Evolutionary conservation across 2,113 vertebrate genomes (phyloP).

Genomic region (Lathamus discolor): DNA sequence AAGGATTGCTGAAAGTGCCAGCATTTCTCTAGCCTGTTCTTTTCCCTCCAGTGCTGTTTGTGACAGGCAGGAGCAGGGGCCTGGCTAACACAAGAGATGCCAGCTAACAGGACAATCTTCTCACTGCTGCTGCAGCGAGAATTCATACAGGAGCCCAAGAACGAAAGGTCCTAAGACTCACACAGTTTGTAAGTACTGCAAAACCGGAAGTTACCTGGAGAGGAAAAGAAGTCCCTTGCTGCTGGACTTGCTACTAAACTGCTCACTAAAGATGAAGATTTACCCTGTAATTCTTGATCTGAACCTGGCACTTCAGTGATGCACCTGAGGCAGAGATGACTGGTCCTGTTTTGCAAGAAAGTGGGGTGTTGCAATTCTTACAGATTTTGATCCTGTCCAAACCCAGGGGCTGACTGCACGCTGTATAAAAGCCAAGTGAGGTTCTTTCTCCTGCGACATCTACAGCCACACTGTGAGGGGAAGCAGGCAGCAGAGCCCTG

Average conservation of each 20-base stretch:
- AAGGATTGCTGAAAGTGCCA: not conserved
- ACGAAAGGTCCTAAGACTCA: not conserved
- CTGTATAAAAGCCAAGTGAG: not conserved
- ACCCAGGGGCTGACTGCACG: not conserved
- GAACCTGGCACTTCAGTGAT: not conserved
- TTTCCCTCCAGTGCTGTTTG: not conserved
- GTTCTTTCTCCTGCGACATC: not conserved
- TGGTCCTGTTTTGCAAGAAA: not conserved
- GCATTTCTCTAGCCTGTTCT: not conserved
- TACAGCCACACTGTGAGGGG: not conserved
- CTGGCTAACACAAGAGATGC: not conserved
- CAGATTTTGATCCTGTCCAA: not conserved
- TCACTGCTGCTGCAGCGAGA: not conserved
- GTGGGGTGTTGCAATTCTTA: not conserved
- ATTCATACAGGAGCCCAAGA: not conserved
- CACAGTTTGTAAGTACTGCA: not conserved
- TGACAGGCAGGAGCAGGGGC: not conserved
- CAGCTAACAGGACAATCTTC: not conserved
- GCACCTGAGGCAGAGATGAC: not conserved
- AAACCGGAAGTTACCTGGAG: not conserved
- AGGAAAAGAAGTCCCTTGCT: not conserved
- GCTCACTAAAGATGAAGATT: not conserved
- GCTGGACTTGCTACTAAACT: not conserved
- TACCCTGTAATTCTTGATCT: not conserved
- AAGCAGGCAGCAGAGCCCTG: not conserved